Conservation (phyloP, 2,797 vertebrate genomes). For the Phataginus tetradactyla region DNA sequence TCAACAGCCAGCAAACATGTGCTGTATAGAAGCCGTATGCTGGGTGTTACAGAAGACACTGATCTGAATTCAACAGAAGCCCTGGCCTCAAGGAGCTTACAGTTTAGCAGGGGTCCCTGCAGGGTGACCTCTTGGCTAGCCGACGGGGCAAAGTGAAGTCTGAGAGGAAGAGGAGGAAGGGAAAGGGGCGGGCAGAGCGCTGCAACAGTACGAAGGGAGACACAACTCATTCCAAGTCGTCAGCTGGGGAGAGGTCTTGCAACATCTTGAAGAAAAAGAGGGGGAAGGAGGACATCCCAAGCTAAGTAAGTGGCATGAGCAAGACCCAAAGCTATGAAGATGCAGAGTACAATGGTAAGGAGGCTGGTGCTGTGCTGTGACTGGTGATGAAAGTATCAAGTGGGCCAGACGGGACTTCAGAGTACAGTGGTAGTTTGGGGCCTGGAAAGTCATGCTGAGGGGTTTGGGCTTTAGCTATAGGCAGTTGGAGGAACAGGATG, state of each 20-base stretch:
- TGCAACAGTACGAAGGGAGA: not conserved
- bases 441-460: not conserved
- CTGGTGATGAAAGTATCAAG: not conserved
- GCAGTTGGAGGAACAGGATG: rapidly evolving
- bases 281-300: not conserved
- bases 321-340: not conserved
- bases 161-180: not conserved
- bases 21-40: not conserved
- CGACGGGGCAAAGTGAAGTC: not conserved
- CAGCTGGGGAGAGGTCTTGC: not conserved
- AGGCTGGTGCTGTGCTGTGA: no score
- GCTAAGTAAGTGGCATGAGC: not conserved
- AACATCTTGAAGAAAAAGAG: not conserved
- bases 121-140: not conserved
- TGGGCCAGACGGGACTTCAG: not conserved
- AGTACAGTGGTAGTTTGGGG: not conserved
- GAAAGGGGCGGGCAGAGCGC: rapidly evolving
- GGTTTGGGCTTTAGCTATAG: not conserved
- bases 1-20: not conserved
- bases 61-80: not conserved
- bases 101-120: no score
- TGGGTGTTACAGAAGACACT: not conserved
- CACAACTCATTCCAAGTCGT: not conserved
- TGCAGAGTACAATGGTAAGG: not conserved
- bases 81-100: not conserved